Conservation (phyloP, 2,113 vertebrate genomes). For the Addax nasomaculatus region DNA sequence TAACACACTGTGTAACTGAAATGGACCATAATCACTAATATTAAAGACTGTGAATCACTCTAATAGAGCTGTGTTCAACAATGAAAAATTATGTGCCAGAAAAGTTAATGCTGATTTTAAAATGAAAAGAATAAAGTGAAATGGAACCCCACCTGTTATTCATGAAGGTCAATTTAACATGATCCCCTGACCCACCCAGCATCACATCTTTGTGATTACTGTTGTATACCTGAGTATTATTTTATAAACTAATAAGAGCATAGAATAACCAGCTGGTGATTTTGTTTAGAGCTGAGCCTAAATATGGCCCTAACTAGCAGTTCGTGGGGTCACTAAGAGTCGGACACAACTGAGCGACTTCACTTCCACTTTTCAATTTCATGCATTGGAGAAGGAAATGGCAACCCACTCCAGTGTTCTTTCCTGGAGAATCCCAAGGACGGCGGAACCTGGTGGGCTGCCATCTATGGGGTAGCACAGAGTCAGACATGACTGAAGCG, state of each 20-base stretch:
- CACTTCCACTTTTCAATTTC: too few species aligned
- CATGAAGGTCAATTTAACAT: conserved; percentile 83
- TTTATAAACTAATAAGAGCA: conserved; percentile 80
- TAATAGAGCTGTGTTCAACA: conserved; percentile 82
- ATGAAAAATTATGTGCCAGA: conserved; percentile 84
- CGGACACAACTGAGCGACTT: too few species aligned
- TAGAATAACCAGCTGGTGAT: conserved; percentile 79
- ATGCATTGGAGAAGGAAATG: too few species aligned
- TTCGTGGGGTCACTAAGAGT: too few species aligned
- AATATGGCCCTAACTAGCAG: conserved; percentile 53
- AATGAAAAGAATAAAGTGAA: conserved; percentile 82
- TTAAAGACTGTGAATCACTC: conserved; percentile 85
- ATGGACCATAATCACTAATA: conserved; percentile 82
- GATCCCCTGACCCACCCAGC: conserved; percentile 76
- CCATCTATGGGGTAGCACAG: too few species aligned
- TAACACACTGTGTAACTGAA: conserved; percentile 79
- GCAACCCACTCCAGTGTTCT: too few species aligned
- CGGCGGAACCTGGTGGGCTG: too few species aligned
- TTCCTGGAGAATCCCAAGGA: too few species aligned
- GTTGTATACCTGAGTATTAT: conserved; percentile 78
- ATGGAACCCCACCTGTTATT: conserved; percentile 83
- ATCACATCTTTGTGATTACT: conserved; percentile 78
- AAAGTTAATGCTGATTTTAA: conserved; percentile 82
- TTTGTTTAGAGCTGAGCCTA: conserved; percentile 73
- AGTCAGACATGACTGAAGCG: fast-evolving